Evolutionary conservation across 2,113 vertebrate species (phyloP).

Genomic region (Tympanuchus pallidicinctus): DNA sequence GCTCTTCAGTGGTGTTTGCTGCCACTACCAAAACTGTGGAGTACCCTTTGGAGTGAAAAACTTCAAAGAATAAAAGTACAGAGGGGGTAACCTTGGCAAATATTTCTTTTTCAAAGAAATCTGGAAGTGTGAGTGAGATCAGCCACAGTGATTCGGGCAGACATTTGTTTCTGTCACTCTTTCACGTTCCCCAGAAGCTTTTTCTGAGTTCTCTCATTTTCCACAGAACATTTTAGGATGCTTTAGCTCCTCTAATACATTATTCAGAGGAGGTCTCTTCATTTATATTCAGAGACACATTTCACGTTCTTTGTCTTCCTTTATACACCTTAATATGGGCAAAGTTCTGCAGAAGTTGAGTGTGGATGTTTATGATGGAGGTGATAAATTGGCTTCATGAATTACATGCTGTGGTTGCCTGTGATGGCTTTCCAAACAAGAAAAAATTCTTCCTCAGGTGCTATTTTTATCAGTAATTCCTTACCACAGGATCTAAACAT

Average conservation of each 20-base stretch:
- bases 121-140: neutral
- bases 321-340: neutral
- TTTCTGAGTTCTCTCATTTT: neutral
- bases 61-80: neutral
- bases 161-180: neutral
- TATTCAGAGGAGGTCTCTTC: neutral
- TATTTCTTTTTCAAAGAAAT: neutral
- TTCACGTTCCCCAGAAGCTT: neutral
- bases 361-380: neutral
- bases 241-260: neutral
- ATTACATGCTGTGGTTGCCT: neutral
- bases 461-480: neutral
- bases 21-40: neutral
- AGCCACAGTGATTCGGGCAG: neutral
- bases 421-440: neutral
- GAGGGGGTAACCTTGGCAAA: neutral
- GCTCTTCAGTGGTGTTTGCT: neutral
- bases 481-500: neutral
- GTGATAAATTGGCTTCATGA: neutral
- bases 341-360: neutral
- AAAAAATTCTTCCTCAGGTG: neutral
- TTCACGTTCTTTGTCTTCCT: neutral
- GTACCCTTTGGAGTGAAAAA: neutral
- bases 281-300: neutral
- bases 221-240: neutral